Evolutionary conservation across 2,888 invertebrate genomes (phyloP).

Genomic region (Cryptus viduatorius): DNA sequence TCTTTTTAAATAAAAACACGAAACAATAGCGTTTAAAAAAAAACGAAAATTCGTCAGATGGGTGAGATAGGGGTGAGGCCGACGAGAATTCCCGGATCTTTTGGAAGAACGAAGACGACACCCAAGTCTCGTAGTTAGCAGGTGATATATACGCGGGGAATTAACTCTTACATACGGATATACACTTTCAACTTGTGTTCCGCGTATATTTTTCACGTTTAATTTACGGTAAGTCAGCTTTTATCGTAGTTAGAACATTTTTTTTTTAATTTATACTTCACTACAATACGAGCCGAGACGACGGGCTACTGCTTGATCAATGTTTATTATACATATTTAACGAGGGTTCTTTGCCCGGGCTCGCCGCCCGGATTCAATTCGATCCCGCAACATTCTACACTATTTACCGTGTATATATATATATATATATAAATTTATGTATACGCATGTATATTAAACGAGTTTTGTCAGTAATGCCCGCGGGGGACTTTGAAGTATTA

Average conservation of each 20-base stretch:
- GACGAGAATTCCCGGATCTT: constrained; percentile 38
- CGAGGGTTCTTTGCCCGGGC: constrained; percentile 66
- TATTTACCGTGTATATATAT: not conserved
- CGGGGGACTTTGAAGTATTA: not conserved
- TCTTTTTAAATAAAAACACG: not conserved
- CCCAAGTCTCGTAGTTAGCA: constrained; percentile 52
- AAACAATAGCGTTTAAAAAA: not conserved
- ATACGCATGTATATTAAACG: not conserved
- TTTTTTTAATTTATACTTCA: constrained; percentile 2
- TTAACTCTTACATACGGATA: not conserved
- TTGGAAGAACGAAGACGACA: constrained; percentile 50
- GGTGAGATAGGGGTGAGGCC: constrained; percentile 55
- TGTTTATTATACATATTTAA: constrained; percentile 67
- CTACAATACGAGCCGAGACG: not conserved
- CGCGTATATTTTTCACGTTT: not conserved
- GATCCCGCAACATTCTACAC: constrained; percentile 35
- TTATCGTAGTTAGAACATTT: not conserved
- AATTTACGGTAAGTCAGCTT: constrained; percentile 1
- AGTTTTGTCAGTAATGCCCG: not conserved
- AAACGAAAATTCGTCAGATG: constrained; percentile 42
- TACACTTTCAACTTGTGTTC: not conserved
- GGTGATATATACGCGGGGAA: constrained; percentile 26
- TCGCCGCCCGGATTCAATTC: constrained; percentile 63
- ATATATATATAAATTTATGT: not conserved
- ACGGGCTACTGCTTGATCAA: constrained; percentile 59